Conservation (phyloP, 2,797 vertebrate species). For the Psittacula derbiana region DNA sequence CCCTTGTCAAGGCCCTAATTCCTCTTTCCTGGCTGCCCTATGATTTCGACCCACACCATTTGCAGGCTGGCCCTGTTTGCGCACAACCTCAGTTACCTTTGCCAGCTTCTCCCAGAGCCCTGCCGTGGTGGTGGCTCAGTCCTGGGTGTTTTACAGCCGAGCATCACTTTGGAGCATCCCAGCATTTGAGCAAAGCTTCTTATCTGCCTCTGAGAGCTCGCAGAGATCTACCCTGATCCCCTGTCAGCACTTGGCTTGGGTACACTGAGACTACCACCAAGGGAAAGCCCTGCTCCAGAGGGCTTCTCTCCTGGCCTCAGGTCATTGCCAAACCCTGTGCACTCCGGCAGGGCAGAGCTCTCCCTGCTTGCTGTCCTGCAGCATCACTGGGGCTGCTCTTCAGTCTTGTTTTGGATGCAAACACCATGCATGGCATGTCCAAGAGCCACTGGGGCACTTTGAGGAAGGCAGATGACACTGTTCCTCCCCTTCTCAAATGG, state of each 20-base stretch:
- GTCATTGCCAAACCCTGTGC: not conserved
- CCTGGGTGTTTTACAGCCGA: not conserved
- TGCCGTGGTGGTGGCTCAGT: rapidly evolving
- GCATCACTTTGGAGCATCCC: not conserved
- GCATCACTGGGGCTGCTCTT: not conserved
- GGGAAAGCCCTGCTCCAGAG: not conserved
- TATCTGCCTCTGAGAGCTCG: not conserved
- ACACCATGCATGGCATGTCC: not conserved
- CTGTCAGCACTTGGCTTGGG: not conserved
- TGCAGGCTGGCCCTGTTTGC: not conserved
- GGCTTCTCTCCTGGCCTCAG: not conserved
- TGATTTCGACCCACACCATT: not conserved
- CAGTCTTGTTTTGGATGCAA: not conserved
- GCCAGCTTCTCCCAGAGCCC: not conserved
- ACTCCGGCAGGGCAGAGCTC: not conserved
- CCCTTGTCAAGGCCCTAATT: not conserved
- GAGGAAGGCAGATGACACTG: not conserved
- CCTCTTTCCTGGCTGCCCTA: not conserved
- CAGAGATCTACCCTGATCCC: not conserved
- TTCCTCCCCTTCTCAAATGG: not conserved
- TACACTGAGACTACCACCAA: not conserved
- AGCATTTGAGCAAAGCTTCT: not conserved
- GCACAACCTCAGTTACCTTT: not conserved
- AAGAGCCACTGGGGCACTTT: not conserved
- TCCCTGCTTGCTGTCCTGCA: not conserved